phyloP scores from a whole-genome alignment of 2,888 invertebrate species.

The Lamproptera curius region DNA sequence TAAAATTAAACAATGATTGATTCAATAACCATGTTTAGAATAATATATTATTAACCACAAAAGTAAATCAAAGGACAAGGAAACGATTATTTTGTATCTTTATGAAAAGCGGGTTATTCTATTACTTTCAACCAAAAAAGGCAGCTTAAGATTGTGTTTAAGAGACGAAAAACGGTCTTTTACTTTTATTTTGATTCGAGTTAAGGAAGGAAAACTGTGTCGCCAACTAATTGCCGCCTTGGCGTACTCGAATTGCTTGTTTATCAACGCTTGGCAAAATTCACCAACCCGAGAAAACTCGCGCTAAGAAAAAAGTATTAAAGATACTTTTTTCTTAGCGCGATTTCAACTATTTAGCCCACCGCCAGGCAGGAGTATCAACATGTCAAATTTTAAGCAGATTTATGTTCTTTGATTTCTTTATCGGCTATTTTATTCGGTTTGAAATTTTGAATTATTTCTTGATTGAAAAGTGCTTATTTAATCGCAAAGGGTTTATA shows the following conservation, averaged over 20 bases:
- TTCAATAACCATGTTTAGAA: no score
- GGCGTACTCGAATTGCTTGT: constrained; percentile 19
- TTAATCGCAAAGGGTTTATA: no score
- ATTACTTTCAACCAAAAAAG: background rate
- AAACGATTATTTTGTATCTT: no score
- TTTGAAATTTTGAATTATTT: no score
- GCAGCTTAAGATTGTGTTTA: background rate
- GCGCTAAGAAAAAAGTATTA: constrained; percentile 15
- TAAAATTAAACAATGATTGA: no score
- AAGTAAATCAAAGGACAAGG: no score
- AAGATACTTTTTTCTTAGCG: no score
- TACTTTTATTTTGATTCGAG: constrained; percentile 14
- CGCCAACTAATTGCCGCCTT: constrained; percentile 18
- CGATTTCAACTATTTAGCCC: constrained; percentile 17
- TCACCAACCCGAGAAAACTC: constrained; percentile 4
- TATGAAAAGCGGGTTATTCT: no score
- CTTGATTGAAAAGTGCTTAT: no score
- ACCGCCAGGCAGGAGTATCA: constrained; percentile 16
- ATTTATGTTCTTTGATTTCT: constrained; percentile 19
- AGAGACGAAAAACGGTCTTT: constrained; percentile 7
- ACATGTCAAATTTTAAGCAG: constrained; percentile 18
- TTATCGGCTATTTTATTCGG: constrained; percentile 16
- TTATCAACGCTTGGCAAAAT: constrained; percentile 13
- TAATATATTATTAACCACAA: no score
- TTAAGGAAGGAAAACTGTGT: constrained; percentile 18